Conservation (phyloP, 2,797 vertebrate species). For the Gambusia yucatana region DNA sequence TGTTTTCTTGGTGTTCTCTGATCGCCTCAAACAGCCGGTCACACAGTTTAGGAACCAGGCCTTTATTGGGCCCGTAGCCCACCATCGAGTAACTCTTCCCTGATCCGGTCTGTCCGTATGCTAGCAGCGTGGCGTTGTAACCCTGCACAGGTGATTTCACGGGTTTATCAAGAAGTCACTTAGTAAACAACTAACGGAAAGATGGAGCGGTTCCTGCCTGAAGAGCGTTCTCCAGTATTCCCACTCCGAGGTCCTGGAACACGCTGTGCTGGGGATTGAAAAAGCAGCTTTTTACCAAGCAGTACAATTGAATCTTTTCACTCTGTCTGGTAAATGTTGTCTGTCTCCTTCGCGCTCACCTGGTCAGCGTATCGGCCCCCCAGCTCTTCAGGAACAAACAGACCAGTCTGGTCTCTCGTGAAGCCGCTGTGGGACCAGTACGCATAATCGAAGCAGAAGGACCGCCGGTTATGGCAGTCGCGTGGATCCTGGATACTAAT, state of each 20-base stretch:
- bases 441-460: constrained; percentile 84
- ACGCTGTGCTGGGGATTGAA: constrained; percentile 74
- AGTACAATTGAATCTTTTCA: background rate
- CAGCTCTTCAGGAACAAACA: constrained; percentile 78
- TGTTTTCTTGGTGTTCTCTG: constrained; percentile 75
- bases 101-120: constrained; percentile 86
- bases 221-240: constrained; percentile 83
- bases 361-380: constrained; percentile 81
- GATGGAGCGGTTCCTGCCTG: constrained; percentile 60
- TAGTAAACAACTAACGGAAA: background rate
- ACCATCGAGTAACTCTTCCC: constrained; percentile 91
- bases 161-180: background rate
- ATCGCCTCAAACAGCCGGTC: constrained; percentile 84
- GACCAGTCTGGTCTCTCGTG: constrained; percentile 69
- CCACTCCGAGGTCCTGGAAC: constrained; percentile 84
- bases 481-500: constrained; percentile 82
- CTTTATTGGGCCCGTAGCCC: constrained; percentile 86
- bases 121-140: constrained; percentile 87
- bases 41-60: constrained; percentile 84
- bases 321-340: background rate
- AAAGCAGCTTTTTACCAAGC: background rate
- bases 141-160: constrained; percentile 66
- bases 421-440: constrained; percentile 86
- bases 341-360: constrained; percentile 46
- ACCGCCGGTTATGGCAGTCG: constrained; percentile 74